Conservation (phyloP, 2,113 vertebrate species). For the Sminthopsis crassicaudata region DNA sequence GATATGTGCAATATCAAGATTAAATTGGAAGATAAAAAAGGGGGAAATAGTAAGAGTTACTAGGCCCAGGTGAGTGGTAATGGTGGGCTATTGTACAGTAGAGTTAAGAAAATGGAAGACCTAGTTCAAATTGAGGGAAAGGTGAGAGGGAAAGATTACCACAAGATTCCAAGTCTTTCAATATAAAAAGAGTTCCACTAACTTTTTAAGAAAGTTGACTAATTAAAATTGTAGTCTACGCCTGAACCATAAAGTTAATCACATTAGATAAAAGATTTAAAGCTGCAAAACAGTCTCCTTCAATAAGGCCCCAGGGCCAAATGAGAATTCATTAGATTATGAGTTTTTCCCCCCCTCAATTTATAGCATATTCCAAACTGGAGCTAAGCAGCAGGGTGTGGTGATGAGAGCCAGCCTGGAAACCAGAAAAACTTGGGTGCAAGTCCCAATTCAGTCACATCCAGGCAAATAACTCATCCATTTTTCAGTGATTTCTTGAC, state of each 20-base stretch:
- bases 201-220: conserved; percentile 13
- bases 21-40: background rate
- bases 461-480: background rate
- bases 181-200: background rate
- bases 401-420: background rate
- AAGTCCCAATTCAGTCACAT: background rate
- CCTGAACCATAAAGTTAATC: conserved; percentile 31
- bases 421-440: background rate
- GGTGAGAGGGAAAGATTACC: background rate
- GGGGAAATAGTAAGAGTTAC: background rate
- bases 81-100: background rate
- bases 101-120: background rate
- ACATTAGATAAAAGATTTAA: conserved; percentile 20
- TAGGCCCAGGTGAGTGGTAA: background rate
- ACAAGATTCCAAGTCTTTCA: background rate
- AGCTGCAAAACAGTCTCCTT: background rate
- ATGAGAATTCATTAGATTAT: background rate
- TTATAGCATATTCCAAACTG: background rate
- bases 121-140: background rate
- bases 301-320: background rate
- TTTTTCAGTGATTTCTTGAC: background rate
- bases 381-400: background rate
- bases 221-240: background rate
- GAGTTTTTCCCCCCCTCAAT: background rate
- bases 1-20: background rate